Evolutionary conservation across 2,113 vertebrate genomes (phyloP), one percentile per base, ranked within the genome.

Genomic region (Siphamia tubifer): DNA sequence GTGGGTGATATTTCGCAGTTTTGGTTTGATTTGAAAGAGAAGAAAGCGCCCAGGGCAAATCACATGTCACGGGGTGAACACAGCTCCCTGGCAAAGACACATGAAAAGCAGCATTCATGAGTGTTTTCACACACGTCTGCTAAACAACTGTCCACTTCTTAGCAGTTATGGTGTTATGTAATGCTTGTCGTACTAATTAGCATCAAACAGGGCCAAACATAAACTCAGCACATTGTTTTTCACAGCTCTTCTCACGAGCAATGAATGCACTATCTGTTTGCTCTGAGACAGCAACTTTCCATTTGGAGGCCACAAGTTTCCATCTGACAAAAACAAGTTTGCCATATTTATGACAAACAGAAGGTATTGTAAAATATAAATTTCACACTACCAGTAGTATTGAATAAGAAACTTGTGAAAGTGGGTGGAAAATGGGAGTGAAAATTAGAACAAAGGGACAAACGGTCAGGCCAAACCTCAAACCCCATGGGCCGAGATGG

Each of bases 101-200:
- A 88, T 88, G 74, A 87, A 92, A 87, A 70, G 79, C 65, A 10
- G 78, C 83, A 82, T 91, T 93, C 84, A 88, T 81, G 38, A 74
- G 75, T 47, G 48, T 66, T 64, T 72, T 72, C 45, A 68, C 64
- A 84, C 70, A 68, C 52, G 62, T 61, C 70, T 58, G 66, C 62
- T 48, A 79, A 86, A 88, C 79, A 83, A 86, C 69, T 19, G 60
- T 39, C 66, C 13, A 10, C 35, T 77, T 84, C 55, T 84, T 36
- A 49, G 53, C 61, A 24, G 53, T 30, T n/a, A 1, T 63, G 3
- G 10, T 12, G 35, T 75, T 79, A 60, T n/a, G 23, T 32, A 85
- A 84, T 32, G 43, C 31, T 16, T 23, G 55, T 57, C 30, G 2
- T 25, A 47, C 60, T 51, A 65, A 71, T 79, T 65, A 66, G 63